Evolutionary conservation across 2,888 invertebrate species (phyloP), one percentile per base, ranked within the genome.

Genomic region (Aricia artaxerxes): DNA sequence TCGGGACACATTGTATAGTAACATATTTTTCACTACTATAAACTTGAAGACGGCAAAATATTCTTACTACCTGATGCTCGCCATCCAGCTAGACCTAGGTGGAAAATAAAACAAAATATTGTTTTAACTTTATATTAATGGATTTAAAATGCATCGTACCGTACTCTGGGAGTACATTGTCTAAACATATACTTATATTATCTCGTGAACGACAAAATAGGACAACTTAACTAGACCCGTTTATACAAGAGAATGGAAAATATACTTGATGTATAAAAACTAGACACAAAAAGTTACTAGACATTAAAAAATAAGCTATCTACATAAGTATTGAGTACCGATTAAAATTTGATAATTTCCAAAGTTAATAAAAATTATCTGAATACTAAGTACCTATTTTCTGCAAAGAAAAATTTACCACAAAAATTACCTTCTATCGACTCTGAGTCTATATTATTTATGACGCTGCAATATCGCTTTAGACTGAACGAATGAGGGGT

Each of bases 121-220:
- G 2, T 78, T 84, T 88, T 85, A 86, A 86, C 86, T 87, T 87
- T 85, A 87, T 89, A 90, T 89, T 90, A 88, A 87, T 90, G 86
- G 88, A 92, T 90, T 91, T 88, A 91, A 92, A 91, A 92, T 91
- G 92, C 89, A 89, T 89, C 87, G 85, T 87, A 85, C 87, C 85
- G 89, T 85, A 90, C 90, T 83, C 84, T 84, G 80, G 84, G 79
- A 87, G 90, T 87, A 88, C 88, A 86, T 90, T 88, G 86, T 89
- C 89, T 89, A 91, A 90, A 90, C 87, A 87, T 89, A 89, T 86
- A 90, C 88, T 89, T 87, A 90, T 85, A 83, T 81, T 82, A 84
- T 85, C 86, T 79, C 80, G 83, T 80, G 82, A 82, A 82, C 82
- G 85, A 84, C 82, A 82, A 83, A 82, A 81, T 82, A 81, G 75